A percentile compares a stretch with the other conserved stretches of the same genome.
phyloP scores from a whole-genome alignment of 2,888 invertebrate genomes.

The Pandemis corylana region DNA sequence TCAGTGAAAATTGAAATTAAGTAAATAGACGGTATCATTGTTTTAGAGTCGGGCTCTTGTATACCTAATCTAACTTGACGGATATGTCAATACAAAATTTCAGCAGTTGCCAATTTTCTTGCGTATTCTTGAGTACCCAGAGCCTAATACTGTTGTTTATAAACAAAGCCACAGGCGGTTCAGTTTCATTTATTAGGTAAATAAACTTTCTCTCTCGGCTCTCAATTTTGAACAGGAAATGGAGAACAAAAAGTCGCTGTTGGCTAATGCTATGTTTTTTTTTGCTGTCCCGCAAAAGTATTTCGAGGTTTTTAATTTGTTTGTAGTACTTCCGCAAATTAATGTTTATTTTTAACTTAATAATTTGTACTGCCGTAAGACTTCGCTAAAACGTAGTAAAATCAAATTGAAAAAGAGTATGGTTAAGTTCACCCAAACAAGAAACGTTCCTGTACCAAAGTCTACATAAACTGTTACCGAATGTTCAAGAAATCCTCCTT shows the following conservation, averaged over 20 bases:
- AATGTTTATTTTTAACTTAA: too few relatives aligned
- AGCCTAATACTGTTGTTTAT: conserved; percentile 36
- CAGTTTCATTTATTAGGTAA: conserved; percentile 33
- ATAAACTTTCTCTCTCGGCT: conserved; percentile 26
- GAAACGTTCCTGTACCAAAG: not conserved
- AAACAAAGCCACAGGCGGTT: conserved; percentile 31
- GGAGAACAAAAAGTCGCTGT: conserved; percentile 20
- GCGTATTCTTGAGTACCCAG: conserved; percentile 13
- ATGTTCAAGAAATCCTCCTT: not conserved
- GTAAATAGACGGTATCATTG: too few relatives aligned
- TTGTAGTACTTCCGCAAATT: not conserved
- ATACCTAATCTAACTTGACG: not conserved
- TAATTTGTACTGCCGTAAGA: too few relatives aligned
- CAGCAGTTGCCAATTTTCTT: conserved; percentile 20
- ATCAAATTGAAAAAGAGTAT: too few relatives aligned
- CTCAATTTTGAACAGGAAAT: conserved; percentile 19
- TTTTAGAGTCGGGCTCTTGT: too few relatives aligned
- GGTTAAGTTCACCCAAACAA: not conserved
- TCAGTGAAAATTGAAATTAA: too few relatives aligned
- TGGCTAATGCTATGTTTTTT: conserved; percentile 1
- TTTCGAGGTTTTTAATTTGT: conserved; percentile 2
- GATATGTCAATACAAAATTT: conserved; percentile 5
- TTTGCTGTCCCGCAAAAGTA: not conserved
- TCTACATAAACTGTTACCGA: not conserved
- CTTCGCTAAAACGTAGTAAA: too few relatives aligned